Percentiles rank a stretch among this genome's conserved stretches.
These are phyloP conservation scores for Scalopus aquaticus DNA, from an alignment of 2,113 vertebrate species.

Conservation along the genomic window DNA sequence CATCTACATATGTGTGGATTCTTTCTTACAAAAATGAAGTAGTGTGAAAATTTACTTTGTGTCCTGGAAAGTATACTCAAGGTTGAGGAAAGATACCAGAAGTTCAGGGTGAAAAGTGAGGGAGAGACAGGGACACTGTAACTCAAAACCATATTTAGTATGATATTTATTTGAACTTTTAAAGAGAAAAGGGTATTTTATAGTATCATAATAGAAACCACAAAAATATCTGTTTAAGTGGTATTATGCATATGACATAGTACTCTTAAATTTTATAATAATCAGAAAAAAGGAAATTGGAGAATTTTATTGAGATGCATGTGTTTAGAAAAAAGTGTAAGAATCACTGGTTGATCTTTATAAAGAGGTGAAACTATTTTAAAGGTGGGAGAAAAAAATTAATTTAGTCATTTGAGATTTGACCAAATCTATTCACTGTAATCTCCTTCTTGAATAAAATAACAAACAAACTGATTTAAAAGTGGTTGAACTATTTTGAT, in stretches of 20 bases:
- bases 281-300: not conserved
- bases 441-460: conserved; percentile 16
- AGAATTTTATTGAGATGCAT: not conserved
- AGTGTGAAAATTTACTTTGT: not conserved
- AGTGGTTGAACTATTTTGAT: not conserved
- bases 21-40: conserved; percentile 16
- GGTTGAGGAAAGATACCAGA: not conserved
- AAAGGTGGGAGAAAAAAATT: not conserved
- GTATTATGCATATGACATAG: not conserved
- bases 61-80: not conserved
- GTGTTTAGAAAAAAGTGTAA: not conserved
- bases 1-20: not conserved
- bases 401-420: not conserved
- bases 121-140: not conserved
- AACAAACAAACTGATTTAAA: not conserved
- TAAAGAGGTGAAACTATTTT: not conserved
- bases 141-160: not conserved
- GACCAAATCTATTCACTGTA: not conserved
- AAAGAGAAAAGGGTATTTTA: not conserved
- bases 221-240: not conserved
- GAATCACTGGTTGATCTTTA: not conserved
- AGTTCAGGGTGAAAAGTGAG: not conserved
- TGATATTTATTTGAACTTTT: conserved; percentile 3
- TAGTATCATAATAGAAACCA: not conserved
- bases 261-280: not conserved